A percentile compares a stretch with the other conserved stretches of the same genome.
Conservation (phyloP, 2,888 invertebrate genomes). For the Gastracanthus pulcherrimus region DNA sequence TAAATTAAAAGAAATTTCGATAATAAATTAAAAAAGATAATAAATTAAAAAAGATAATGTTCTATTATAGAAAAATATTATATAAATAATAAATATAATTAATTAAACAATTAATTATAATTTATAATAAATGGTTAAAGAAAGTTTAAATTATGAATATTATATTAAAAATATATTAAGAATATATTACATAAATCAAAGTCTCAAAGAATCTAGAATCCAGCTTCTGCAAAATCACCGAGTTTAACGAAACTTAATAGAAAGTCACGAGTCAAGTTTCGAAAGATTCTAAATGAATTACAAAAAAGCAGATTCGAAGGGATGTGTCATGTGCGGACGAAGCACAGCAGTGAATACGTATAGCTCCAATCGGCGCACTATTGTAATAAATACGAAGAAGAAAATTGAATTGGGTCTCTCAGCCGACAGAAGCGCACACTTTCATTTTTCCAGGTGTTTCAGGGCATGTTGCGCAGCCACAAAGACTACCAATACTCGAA, state of each 20-base stretch:
- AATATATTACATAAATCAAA: background rate
- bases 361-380: background rate
- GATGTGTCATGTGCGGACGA: background rate
- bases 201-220: background rate
- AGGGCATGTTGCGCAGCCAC: constrained; percentile 89
- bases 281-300: background rate
- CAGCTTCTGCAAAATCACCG: too few species aligned
- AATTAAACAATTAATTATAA: too few species aligned
- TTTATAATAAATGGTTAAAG: too few species aligned
- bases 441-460: constrained; percentile 78
- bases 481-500: constrained; percentile 88
- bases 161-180: too few species aligned
- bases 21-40: too few species aligned
- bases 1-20: too few species aligned
- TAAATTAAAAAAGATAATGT: too few species aligned
- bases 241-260: background rate
- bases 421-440: background rate
- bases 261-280: background rate
- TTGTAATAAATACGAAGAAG: constrained; percentile 24
- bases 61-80: too few species aligned
- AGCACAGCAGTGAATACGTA: background rate
- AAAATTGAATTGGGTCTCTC: constrained; percentile 15
- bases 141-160: too few species aligned
- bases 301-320: background rate
- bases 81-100: too few species aligned